These are phyloP conservation scores for Vombatus ursinus DNA, from an alignment of 2,113 vertebrate genomes.

Conservation along the genomic window DNA sequence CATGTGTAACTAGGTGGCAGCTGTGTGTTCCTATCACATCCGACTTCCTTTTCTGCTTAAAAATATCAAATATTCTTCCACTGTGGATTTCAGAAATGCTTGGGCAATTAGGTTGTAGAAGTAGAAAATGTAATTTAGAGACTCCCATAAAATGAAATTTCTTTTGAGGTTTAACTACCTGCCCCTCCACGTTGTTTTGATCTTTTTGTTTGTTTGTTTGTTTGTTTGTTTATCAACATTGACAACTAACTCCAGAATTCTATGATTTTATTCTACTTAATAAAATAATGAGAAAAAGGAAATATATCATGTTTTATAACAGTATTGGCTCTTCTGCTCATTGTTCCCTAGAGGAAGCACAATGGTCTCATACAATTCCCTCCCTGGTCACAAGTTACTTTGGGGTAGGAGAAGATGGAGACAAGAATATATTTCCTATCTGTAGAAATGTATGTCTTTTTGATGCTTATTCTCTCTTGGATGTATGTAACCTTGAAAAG, in stretches of 20 bases:
- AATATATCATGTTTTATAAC: neutral
- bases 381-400: neutral
- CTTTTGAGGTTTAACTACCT: conserved; percentile 10
- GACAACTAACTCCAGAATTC: neutral
- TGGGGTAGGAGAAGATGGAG: neutral
- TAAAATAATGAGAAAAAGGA: conserved; percentile 21
- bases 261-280: neutral
- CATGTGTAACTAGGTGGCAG: neutral
- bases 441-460: neutral
- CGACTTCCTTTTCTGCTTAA: neutral
- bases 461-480: neutral
- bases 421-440: neutral
- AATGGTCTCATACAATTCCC: neutral
- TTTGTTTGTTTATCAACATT: conserved; percentile 34
- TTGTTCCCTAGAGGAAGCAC: neutral
- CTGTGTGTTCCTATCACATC: neutral
- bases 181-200: neutral
- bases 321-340: neutral
- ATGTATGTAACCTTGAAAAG: neutral
- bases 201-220: neutral
- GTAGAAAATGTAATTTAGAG: conserved; percentile 51
- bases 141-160: conserved; percentile 40
- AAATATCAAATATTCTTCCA: conserved; percentile 5
- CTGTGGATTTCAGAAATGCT: conserved; percentile 10
- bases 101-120: conserved; percentile 24